phyloP scores from a whole-genome alignment of 2,113 vertebrate species.

The Elephas maximus region DNA sequence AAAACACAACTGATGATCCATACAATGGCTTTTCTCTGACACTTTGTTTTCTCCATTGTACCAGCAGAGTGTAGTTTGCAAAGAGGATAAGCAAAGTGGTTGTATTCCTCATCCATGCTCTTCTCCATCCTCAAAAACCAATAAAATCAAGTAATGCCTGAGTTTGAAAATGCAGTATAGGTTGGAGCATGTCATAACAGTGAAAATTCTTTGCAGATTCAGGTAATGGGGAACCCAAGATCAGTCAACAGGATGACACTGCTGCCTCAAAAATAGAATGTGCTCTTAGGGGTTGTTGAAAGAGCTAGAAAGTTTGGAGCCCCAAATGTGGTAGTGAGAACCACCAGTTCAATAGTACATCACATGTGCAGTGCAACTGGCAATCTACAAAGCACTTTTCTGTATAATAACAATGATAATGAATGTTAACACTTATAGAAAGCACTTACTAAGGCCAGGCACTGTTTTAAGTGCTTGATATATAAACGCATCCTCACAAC shows the following conservation, averaged over 20 bases:
- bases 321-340: neutral
- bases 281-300: no score
- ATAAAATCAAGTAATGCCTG: neutral
- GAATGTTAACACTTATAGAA: neutral
- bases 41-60: neutral
- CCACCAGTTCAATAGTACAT: neutral
- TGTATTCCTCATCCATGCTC: neutral
- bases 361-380: neutral
- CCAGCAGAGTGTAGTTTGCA: neutral
- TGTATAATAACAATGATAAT: neutral
- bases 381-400: neutral
- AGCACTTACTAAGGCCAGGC: neutral
- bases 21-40: neutral
- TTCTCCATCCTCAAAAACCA: neutral
- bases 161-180: neutral
- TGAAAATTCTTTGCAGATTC: neutral
- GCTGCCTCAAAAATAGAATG: neutral
- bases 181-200: neutral
- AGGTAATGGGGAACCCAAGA: neutral
- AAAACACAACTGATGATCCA: neutral
- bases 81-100: slow-evolving; percentile 2
- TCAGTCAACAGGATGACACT: neutral
- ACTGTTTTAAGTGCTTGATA: neutral
- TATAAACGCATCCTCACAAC: neutral
- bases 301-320: neutral